A percentile compares a stretch with the other conserved stretches of the same genome.
phyloP scores from a whole-genome alignment of 35 echinoderm and acorn worm species.

The Amphiura filiformis region DNA sequence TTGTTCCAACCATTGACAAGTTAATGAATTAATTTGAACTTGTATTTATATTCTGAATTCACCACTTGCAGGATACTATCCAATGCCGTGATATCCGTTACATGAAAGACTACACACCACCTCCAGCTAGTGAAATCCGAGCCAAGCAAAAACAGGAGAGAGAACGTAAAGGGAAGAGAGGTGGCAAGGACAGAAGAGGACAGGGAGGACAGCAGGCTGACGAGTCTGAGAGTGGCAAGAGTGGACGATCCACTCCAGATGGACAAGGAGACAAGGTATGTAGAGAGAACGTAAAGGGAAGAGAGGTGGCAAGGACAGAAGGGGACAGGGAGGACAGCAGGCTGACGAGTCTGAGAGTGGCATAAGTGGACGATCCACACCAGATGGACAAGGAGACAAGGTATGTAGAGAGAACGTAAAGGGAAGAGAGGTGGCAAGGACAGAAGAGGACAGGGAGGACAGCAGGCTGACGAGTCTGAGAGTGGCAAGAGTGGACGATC shows the following conservation, averaged over 20 bases:
- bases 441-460: background rate
- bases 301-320: background rate
- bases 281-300: background rate
- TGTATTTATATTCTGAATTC: too few relatives aligned
- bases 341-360: background rate
- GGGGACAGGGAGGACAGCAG: background rate
- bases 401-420: background rate
- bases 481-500: background rate
- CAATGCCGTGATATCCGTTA: constrained; percentile 25
- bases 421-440: background rate
- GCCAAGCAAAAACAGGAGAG: constrained; percentile 5
- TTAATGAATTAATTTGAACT: too few relatives aligned
- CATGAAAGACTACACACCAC: constrained; percentile 32
- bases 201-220: background rate
- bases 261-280: constrained; percentile 3
- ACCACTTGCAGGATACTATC: constrained; percentile 19
- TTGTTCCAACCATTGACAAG: too few relatives aligned
- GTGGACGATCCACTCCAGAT: background rate
- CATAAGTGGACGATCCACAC: background rate
- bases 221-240: background rate
- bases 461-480: background rate
- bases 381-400: background rate
- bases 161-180: background rate
- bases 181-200: background rate
- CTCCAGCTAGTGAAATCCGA: background rate